A percentile compares a stretch with the other conserved stretches of the same genome.
Evolutionary conservation across 2,797 vertebrate species (phyloP).

Genomic region (Pitangus sulphuratus): DNA sequence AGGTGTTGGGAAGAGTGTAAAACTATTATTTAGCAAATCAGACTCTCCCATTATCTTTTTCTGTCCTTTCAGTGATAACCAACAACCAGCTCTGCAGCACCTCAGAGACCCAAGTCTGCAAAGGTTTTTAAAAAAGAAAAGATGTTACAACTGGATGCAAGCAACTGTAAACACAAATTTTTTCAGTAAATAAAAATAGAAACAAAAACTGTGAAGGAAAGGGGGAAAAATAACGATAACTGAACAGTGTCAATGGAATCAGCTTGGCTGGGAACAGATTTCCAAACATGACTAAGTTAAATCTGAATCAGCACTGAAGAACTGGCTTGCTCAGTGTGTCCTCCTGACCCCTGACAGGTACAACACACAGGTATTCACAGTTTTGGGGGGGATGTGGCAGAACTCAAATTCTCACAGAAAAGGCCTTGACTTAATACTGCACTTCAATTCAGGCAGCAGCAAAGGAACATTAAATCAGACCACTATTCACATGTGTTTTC

Average conservation of each 20-base stretch:
- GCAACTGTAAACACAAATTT: neutral
- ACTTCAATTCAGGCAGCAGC: neutral
- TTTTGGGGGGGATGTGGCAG: neutral
- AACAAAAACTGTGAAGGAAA: neutral
- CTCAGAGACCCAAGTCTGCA: neutral
- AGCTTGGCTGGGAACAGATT: neutral
- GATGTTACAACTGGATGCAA: neutral
- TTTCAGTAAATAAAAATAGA: neutral
- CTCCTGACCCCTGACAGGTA: neutral
- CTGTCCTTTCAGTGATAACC: neutral
- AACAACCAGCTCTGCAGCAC: neutral
- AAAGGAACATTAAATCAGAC: neutral
- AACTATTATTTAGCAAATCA: neutral
- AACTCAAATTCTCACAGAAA: neutral
- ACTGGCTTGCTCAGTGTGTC: neutral
- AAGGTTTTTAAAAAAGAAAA: neutral
- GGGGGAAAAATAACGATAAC: neutral
- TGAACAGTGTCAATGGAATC: neutral
- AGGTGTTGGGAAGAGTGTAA: fast-evolving
- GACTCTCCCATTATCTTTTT: neutral
- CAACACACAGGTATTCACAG: fast-evolving
- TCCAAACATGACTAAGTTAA: neutral
- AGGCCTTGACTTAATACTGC: neutral
- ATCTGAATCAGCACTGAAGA: neutral
- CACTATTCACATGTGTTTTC: neutral